Base-by-base conservation (phyloP, 2,797 vertebrate genomes). In the Nyctibius grandis region DNA sequence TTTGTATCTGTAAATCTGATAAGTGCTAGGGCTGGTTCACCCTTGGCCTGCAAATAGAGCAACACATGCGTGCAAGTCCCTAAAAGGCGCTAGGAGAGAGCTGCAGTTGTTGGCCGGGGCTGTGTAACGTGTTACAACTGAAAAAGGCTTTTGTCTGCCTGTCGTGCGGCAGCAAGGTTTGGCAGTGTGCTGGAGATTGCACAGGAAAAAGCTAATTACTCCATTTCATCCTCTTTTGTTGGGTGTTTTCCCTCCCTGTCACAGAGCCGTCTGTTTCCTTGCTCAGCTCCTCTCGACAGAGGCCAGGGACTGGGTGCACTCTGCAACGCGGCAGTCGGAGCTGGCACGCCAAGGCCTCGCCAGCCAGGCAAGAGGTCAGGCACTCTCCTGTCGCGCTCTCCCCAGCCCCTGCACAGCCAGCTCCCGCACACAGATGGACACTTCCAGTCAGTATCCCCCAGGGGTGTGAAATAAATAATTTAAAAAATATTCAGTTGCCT, bases 251-350 rank as follows among this genome's bases (percentile, higher is more conserved):
- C 85, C 56, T 36, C 57, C 15, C 19, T 95, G 50, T 60, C n/a
- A 21, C 74, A 48, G 73, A 44, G 69, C 17, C 13, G 38, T 80
- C 79, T 56, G 72, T 92, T 79, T 54, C 54, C 38, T 81, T 76
- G 28, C 65, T 82, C 80, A 94, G 95, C 69, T 93, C 19, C 34
- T 90, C 89, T 89, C 12, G 3, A 48, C 91, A 69, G 93, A 95
- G 70, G 72, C 72, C 16, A 53, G 78, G n/a, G 95, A 57, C 53
- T 1, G 22, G 1, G 3, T 18, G 34, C 2, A 47, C 47, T 88
- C 91, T 79, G 92, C 61, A 47, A 70, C 92, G 75, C 23, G 54
- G 54, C 64, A 47, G 5, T 48, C 7, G 1, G 92, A 96, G 40
- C 75, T 90, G 40, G n/a, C 36, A 69, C 1, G 15, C 31, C 23